Evolutionary conservation across 2,888 invertebrate genomes (phyloP).

Genomic region (Ormyrus pomaceus): DNA sequence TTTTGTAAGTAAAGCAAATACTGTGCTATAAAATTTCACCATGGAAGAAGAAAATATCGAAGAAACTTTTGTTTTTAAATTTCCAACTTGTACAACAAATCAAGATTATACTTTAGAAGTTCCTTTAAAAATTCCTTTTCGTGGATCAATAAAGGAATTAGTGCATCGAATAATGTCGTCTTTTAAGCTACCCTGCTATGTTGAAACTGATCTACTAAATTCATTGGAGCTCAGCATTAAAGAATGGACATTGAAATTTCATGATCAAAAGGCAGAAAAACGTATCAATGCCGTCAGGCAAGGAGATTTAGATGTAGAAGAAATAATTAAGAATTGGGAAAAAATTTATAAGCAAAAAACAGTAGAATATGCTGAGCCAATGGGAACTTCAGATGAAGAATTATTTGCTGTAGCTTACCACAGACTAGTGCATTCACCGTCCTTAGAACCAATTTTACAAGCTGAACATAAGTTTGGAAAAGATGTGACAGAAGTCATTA

Average conservation of each 20-base stretch:
- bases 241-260: conserved; percentile 81
- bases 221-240: conserved; percentile 81
- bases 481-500: conserved; percentile 84
- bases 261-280: conserved; percentile 81
- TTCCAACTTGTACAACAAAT: conserved; percentile 79
- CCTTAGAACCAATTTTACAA: conserved; percentile 90
- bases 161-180: conserved; percentile 82
- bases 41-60: conserved; percentile 68
- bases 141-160: conserved; percentile 80
- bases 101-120: conserved; percentile 79
- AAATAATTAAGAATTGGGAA: conserved; percentile 87
- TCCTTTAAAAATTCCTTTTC: conserved; percentile 81
- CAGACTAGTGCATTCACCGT: conserved; percentile 88
- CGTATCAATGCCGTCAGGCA: conserved; percentile 80
- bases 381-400: conserved; percentile 90
- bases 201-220: conserved; percentile 81
- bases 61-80: conserved; percentile 76
- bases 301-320: conserved; percentile 83
- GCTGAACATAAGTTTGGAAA: conserved; percentile 92
- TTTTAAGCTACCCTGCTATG: conserved; percentile 83
- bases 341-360: conserved; percentile 88
- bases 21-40: conserved; percentile 53
- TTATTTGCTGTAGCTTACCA: conserved; percentile 92
- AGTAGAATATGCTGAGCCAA: conserved; percentile 88
- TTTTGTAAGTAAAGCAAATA: neutral